Evolutionary conservation across 2,888 invertebrate genomes (phyloP).

Genomic region (Drosophila kuntzei): DNA sequence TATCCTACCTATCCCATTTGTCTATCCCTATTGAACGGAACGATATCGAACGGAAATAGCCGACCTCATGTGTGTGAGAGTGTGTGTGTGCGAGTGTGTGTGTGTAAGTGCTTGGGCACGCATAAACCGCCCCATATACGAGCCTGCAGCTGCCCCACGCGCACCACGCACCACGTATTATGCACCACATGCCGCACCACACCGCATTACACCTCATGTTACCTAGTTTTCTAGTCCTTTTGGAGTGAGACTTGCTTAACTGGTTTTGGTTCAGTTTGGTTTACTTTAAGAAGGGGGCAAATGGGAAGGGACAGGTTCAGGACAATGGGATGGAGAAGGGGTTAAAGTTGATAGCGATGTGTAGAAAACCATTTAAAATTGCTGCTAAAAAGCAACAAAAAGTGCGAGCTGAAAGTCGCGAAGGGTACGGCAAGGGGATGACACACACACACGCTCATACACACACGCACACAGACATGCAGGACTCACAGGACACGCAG

Average conservation of each 20-base stretch:
- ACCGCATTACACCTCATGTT: conserved; percentile 3
- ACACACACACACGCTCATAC: conserved; percentile 3
- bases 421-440: conserved; percentile 31
- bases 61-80: conserved; percentile 26
- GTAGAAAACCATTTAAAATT: conserved; percentile 73
- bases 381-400: conserved; percentile 70
- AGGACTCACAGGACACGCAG: conserved; percentile 23
- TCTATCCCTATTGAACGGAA: conserved; percentile 7
- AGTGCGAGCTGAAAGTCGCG: conserved; percentile 47
- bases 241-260: conserved; percentile 70
- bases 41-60: conserved; percentile 7
- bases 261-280: conserved; percentile 72
- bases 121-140: conserved; percentile 13
- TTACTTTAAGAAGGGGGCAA: conserved; percentile 30
- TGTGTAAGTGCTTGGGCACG: conserved; percentile 15
- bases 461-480: neutral
- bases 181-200: neutral
- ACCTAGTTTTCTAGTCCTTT: conserved; percentile 12
- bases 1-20: neutral
- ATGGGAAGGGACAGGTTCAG: neutral
- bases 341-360: conserved; percentile 15
- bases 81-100: conserved; percentile 16
- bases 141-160: neutral
- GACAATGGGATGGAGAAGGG: neutral
- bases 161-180: no score